Base-by-base conservation (phyloP, 2,113 vertebrate species). In the human (Homo sapiens) region DNA sequence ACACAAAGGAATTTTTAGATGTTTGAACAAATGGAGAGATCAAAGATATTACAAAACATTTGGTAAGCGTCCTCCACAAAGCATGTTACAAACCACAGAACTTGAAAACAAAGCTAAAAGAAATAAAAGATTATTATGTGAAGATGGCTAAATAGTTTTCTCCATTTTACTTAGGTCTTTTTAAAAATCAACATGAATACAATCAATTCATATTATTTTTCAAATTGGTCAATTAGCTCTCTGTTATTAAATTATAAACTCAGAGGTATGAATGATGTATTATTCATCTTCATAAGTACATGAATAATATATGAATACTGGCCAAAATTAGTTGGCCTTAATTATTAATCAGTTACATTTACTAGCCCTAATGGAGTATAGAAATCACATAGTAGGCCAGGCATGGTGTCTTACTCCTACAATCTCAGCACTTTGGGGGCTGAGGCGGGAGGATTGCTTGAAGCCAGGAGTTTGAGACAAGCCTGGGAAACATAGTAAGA, bases 21-120 rank as follows among this genome's bases (percentile, higher is more conserved):
- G 22, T 95, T 93, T 87, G 68, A 95, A 86, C 91, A 96, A 96
- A 91, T 94, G 83, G 83, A 57, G 87, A 87, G 43, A 95, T 81
- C 84, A 90, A 97, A 90, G 52, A 94, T 86, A 95, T 10, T 90
- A 38, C 27, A 92, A 95, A 95, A 92, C 96, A 97, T 90, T 97
- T 97, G 84, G 96, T 92, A 80, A 88, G 13, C 94, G 90, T 97
- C 96, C 92, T 89, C 90, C 87, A 82, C 94, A 97, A 96, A 89
- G 68, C 79, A 79, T 96, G 92, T 57, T 92, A 79, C 61, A 92
- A 95, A 64, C 68, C 57, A 95, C 18, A 30, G 80, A 95, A 92
- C 38, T 52, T 25, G 48, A 91, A 97, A 97, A 80, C 81, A 85
- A 85, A 85, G 16, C 59, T 86, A 48, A 90, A 84, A 93, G 16